Conservation (phyloP, 2,113 vertebrate species). For the Xiphophorus couchianus region DNA sequence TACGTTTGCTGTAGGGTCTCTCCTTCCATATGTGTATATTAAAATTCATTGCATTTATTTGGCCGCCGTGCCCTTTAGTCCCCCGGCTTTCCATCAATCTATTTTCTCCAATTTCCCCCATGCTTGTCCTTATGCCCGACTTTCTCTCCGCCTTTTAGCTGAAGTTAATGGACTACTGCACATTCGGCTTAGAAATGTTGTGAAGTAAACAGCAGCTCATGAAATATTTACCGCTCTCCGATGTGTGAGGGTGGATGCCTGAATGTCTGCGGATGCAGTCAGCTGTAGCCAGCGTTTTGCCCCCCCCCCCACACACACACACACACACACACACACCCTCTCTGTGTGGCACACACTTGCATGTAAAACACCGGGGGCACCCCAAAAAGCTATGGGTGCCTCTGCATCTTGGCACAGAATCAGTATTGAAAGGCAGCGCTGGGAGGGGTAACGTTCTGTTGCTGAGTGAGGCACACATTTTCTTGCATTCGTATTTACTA, state of each 20-base stretch:
- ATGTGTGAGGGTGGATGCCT: constrained; percentile 19
- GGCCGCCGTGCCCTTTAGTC: constrained; percentile 33
- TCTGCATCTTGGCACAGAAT: constrained; percentile 32
- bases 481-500: constrained; percentile 35
- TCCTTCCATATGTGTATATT: constrained; percentile 9
- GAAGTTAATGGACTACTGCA: constrained; percentile 66
- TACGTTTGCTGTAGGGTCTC: constrained; percentile 4
- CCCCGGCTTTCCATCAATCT: constrained; percentile 24
- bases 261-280: constrained; percentile 32
- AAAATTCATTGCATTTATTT: constrained; percentile 29
- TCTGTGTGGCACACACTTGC: constrained; percentile 12
- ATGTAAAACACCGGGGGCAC: constrained; percentile 26
- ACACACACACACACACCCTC: constrained; percentile 3
- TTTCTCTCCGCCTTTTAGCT: constrained; percentile 56
- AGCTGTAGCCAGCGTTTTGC: constrained; percentile 22
- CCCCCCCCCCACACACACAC: not conserved
- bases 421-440: constrained; percentile 19
- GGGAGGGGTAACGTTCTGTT: constrained; percentile 39
- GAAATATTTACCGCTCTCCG: constrained; percentile 68
- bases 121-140: constrained; percentile 9
- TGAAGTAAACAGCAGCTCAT: constrained; percentile 72
- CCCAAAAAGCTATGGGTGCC: constrained; percentile 44
- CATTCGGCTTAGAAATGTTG: constrained; percentile 53
- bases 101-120: constrained; percentile 22
- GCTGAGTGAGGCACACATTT: constrained; percentile 52